phyloP scores from a whole-genome alignment of 2,113 vertebrate species.

The Siniperca chuatsi region DNA sequence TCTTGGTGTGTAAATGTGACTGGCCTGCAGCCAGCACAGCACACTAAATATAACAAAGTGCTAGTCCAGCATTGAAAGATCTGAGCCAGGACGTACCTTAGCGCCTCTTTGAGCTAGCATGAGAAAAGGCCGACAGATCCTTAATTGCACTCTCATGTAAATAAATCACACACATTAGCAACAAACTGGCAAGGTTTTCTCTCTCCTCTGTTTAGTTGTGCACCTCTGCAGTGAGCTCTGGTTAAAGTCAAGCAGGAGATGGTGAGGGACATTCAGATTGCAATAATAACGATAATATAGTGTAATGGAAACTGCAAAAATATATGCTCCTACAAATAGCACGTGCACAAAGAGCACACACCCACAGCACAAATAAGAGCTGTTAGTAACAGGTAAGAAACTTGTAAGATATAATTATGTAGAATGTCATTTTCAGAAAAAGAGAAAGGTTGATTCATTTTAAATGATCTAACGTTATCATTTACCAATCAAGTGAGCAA shows the following conservation, averaged over 20 bases:
- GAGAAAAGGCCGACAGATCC: constrained; percentile 58
- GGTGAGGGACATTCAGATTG: constrained; percentile 27
- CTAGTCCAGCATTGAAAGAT: constrained; percentile 70
- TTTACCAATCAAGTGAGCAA: no score
- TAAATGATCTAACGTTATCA: background rate
- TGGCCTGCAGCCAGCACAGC: constrained; percentile 33
- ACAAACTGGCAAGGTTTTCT: constrained; percentile 17
- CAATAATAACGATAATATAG: constrained; percentile 22
- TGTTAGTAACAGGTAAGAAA: no score
- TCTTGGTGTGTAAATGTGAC: constrained; percentile 49
- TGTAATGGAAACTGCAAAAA: background rate
- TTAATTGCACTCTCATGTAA: constrained; percentile 70
- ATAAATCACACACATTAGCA: constrained; percentile 70
- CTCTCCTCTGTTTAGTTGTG: constrained; percentile 39
- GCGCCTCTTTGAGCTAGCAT: constrained; percentile 30
- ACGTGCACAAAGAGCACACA: background rate
- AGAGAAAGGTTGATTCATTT: background rate
- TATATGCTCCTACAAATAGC: background rate
- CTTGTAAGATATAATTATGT: background rate
- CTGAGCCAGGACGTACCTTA: constrained; percentile 63
- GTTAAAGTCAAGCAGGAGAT: constrained; percentile 41
- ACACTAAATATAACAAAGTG: constrained; percentile 60
- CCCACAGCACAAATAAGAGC: background rate
- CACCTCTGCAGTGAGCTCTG: constrained; percentile 43
- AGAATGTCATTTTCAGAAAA: background rate